A percentile compares a stretch with the other conserved stretches of the same genome.
Evolutionary conservation across 2,113 vertebrate genomes (phyloP).

Genomic region (Crotalus viridis): DNA sequence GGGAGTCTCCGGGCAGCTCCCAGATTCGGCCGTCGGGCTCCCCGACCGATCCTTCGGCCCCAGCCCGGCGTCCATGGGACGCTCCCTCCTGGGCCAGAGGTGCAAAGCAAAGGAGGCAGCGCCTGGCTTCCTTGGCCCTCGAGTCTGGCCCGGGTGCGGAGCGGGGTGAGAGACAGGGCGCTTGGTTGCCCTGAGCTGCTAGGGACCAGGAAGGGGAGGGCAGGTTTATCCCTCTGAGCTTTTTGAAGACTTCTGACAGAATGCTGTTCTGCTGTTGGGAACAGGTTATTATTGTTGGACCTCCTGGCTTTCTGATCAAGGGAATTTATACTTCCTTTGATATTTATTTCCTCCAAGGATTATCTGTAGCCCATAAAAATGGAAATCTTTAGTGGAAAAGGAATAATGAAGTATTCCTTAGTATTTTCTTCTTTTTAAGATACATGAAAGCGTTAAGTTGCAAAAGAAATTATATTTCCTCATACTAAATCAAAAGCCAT

Average conservation of each 20-base stretch:
- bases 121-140: too few species aligned
- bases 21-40: too few species aligned
- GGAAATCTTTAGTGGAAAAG: not conserved
- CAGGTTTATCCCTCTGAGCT: not conserved
- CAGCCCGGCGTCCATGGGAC: too few species aligned
- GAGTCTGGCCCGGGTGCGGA: too few species aligned
- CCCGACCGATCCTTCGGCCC: too few species aligned
- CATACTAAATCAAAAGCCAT: not conserved
- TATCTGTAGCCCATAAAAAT: not conserved
- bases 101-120: too few species aligned
- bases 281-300: not conserved
- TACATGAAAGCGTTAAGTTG: not conserved
- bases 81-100: too few species aligned
- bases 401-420: not conserved
- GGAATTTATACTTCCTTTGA: not conserved
- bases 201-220: not conserved
- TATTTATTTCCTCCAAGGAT: not conserved
- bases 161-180: too few species aligned
- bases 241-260: not conserved
- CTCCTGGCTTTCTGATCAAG: not conserved
- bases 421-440: not conserved
- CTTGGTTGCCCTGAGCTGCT: not conserved
- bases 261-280: not conserved
- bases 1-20: too few species aligned
- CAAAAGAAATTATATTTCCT: not conserved